A percentile compares a stretch with the other conserved stretches of the same genome.
Evolutionary conservation across 2,113 vertebrate species (phyloP).

Genomic region (Lontra canadensis): DNA sequence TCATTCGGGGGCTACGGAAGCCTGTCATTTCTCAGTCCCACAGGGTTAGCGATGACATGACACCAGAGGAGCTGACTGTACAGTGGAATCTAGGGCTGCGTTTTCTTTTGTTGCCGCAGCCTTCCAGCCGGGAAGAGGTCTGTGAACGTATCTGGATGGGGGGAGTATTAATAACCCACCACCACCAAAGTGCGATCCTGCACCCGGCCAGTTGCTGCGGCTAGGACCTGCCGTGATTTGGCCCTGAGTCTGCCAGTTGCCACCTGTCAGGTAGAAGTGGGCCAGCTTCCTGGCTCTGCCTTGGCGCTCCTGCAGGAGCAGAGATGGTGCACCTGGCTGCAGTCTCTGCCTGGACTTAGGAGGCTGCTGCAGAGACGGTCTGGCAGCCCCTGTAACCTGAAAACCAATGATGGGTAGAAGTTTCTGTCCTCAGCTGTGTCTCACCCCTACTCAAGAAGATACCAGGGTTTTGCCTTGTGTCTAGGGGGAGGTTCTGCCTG

Average conservation of each 20-base stretch:
- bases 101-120: not conserved
- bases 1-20: constrained; percentile 13
- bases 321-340: not conserved
- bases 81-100: not conserved
- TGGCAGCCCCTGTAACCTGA: not conserved
- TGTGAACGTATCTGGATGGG: not conserved
- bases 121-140: not conserved
- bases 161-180: not conserved
- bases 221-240: constrained; percentile 37
- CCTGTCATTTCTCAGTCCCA: constrained; percentile 1
- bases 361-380: not conserved
- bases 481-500: not conserved
- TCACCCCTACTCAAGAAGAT: not conserved
- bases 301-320: not conserved
- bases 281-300: constrained; percentile 41
- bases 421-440: not conserved
- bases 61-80: not conserved
- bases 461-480: not conserved
- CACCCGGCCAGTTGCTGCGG: not conserved
- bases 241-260: not conserved
- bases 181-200: not conserved
- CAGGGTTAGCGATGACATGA: not conserved
- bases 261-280: constrained; percentile 34
- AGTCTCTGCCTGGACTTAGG: not conserved
- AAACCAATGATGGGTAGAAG: not conserved